phyloP scores from a whole-genome alignment of 2,888 invertebrate species.

The Poecilobothrus nobilitatus region DNA sequence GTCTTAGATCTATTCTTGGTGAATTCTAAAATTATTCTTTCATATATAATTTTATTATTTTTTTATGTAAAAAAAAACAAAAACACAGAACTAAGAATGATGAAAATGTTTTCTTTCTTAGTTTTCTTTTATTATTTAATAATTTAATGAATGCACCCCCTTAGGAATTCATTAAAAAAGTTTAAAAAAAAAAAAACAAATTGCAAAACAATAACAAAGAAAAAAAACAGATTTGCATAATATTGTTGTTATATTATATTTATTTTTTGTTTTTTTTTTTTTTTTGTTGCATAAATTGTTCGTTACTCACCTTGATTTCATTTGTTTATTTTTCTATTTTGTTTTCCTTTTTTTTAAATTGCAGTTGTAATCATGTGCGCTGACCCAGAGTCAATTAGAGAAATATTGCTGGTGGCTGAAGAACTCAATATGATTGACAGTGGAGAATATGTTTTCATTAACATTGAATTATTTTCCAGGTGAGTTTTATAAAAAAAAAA shows the following conservation, averaged over 20 bases:
- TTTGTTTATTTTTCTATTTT: background rate
- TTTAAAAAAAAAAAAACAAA: no score
- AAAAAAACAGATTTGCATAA: background rate
- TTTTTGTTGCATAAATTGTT: background rate
- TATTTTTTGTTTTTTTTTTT: background rate
- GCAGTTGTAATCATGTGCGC: conserved; percentile 94
- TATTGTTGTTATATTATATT: background rate
- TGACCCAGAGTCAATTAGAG: conserved; percentile 75
- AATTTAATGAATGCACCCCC: conserved; percentile 1
- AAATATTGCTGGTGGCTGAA: conserved; percentile 89
- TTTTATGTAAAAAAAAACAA: no score
- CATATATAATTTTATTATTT: no score
- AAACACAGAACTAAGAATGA: no score
- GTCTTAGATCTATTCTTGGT: no score
- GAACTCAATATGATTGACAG: conserved; percentile 91
- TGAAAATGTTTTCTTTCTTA: background rate
- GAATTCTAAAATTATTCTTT: background rate
- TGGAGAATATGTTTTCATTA: conserved; percentile 97
- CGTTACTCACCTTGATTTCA: background rate
- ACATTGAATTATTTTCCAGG: conserved; percentile 94
- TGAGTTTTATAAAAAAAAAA: conserved; percentile 55
- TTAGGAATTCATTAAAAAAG: background rate
- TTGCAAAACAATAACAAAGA: background rate
- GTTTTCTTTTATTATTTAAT: background rate
- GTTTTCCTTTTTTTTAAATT: conserved; percentile 42